Evolutionary conservation across 2,113 vertebrate species (phyloP), one percentile per base, ranked within the genome.

Genomic region (Hyperoodon ampullatus): DNA sequence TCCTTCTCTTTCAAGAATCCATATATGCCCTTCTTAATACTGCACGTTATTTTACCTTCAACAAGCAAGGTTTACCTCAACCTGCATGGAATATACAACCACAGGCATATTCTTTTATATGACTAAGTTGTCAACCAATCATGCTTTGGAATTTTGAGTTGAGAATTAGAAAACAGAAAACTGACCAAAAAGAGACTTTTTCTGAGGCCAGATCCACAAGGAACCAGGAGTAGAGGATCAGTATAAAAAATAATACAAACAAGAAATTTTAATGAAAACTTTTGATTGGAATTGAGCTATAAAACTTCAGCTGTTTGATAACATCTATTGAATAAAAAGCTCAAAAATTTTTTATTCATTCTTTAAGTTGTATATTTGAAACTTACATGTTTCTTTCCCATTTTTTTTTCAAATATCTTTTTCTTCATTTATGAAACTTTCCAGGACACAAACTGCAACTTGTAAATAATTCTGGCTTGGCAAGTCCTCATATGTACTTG

Each of bases 401-500:
- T 50, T 93, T 89, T 77, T 58, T 75, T 66, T 15, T 1, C 61
- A 77, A 11, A 33, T 26, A 42, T n/a, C 18, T 85, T 86, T 94
- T 93, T 81, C 66, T 94, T 87, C 74, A 74, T 24, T 80, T 83
- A n/a, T 97, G 89, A 98, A 98, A 98, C 92, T 95, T 97, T 96
- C 89, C 98, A 98, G 95, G 97, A 97, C 55, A 87, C 71, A 97
- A 96, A 98, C 98, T 98, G 95, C 97, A 98, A 98, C 98, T 98
- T 98, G 98, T 98, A 99, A 99, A 99, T 99, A 99, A 98, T 98
- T 98, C 96, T 95, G 88, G 90, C 75, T 98, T 98, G 98, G 98
- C 96, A 98, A 95, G 93, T 28, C 97, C 88, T 97, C 71, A 21
- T 93, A 78, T 95, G 50, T 80, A 87, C 97, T 98, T 98, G 98